A percentile compares a stretch with the other conserved stretches of the same genome.
These are phyloP conservation scores for Pelobates cultripes DNA, from an alignment of 2,797 vertebrate genomes.

Conservation along the genomic window DNA sequence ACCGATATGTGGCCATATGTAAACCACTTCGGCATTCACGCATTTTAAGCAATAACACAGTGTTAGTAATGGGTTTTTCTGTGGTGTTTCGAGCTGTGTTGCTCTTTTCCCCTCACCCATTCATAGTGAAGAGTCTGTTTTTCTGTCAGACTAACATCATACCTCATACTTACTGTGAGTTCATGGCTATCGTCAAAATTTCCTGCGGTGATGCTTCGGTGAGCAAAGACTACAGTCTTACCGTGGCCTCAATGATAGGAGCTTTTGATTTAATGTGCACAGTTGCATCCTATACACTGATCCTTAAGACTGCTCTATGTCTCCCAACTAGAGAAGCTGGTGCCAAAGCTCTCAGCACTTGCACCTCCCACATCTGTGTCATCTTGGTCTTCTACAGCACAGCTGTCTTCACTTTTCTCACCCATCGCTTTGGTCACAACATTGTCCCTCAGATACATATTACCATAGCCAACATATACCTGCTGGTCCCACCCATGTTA, in stretches of 20 bases:
- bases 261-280: conserved; percentile 51
- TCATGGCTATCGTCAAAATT: conserved; percentile 61
- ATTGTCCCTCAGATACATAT: conserved; percentile 20
- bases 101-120: conserved; percentile 59
- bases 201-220: conserved; percentile 42
- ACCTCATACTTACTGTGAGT: conserved; percentile 60
- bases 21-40: conserved; percentile 45
- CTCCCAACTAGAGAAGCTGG: conserved; percentile 20
- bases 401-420: conserved; percentile 18
- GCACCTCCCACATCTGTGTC: conserved; percentile 22
- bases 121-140: conserved; percentile 49
- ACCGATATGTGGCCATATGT: conserved; percentile 57
- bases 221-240: conserved; percentile 56
- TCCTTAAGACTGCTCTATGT: neutral
- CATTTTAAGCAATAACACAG: conserved; percentile 34
- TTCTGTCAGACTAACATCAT: conserved; percentile 56
- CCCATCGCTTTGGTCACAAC: conserved; percentile 25
- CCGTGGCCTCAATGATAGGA: conserved; percentile 51
- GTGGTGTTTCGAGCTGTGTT: conserved; percentile 49
- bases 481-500: conserved; percentile 25
- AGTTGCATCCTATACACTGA: conserved; percentile 1
- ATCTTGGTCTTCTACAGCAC: conserved; percentile 33
- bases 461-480: conserved; percentile 20
- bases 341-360: conserved; percentile 27
- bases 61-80: conserved; percentile 50